Percentiles rank a stretch among this genome's conserved stretches.
Evolutionary conservation across 2,797 vertebrate species (phyloP).

Genomic region (Spinus olivaceus): DNA sequence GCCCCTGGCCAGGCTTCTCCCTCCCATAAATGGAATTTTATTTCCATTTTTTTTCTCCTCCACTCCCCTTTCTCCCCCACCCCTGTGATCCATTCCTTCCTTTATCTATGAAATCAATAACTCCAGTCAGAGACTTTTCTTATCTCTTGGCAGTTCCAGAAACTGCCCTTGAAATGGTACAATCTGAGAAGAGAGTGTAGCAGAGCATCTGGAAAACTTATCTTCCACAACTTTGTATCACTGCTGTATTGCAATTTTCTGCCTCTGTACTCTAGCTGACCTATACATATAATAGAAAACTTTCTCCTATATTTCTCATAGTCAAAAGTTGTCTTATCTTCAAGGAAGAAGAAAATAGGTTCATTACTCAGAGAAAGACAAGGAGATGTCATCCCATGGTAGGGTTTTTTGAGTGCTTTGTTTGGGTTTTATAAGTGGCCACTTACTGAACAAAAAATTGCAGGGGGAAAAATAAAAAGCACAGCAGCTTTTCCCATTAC

Average conservation of each 20-base stretch:
- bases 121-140: background rate
- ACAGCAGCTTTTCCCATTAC: background rate
- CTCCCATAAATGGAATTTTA: background rate
- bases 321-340: conserved; percentile 57
- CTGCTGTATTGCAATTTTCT: conserved; percentile 25
- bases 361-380: conserved; percentile 56
- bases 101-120: background rate
- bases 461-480: background rate
- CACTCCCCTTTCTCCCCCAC: background rate
- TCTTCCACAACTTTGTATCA: background rate
- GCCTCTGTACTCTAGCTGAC: conserved; percentile 34
- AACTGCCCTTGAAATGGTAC: background rate
- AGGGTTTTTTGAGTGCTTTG: background rate
- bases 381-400: conserved; percentile 6
- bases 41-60: background rate
- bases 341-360: conserved; percentile 45
- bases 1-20: background rate
- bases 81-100: background rate
- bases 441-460: conserved; percentile 14
- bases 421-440: conserved; percentile 16
- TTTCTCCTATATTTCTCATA: conserved; percentile 53
- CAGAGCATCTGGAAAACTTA: background rate
- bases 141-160: background rate
- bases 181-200: background rate
- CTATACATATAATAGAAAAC: conserved; percentile 47